Base-by-base conservation (phyloP, 2,797 vertebrate genomes). In the Lutjanus campechanus region DNA sequence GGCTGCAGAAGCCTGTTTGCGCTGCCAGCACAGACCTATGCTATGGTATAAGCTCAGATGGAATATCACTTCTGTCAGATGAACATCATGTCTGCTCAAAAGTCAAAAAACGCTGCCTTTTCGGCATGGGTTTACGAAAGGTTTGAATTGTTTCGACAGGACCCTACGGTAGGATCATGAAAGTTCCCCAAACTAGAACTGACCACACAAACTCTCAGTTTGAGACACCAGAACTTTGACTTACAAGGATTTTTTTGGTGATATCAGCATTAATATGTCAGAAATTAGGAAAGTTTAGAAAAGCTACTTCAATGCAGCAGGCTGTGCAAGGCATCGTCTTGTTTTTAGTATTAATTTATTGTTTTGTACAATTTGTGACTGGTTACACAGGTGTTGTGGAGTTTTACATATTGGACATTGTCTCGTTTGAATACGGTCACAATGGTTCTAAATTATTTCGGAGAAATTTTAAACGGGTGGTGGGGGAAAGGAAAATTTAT, bases 11-110 rank as follows among this genome's bases (percentile, higher is more conserved):
- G 83, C 75, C 68, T 59, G 79, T 88, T 80, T 69, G 61, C 41
- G 84, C 91, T 91, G 89, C 89, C 90, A 93, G 85, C 54, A 22
- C 71, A 68, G 85, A 86, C 56, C 71, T 76, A 64, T 66, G 64
- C 63, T 79, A 16, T 51, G 50, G 69, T 76, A 64, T 69, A 77
- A 68, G 43, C 82, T 89, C 81, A 86, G 76, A 86, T 78, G 62
- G 82, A 86, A 81, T 75, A 81, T 76, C 63, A 49, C 76, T 85
- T 68, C 69, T 86, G 84, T 90, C 82, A 77, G 74, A 86, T 85
- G 60, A 68, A 66, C 69, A 82, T 85, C 73, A 73, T 65, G 68
- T 60, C 68, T 50, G 67, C 60, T 64, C 63, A 68, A 69, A 77
- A 9, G n/a, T 85, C 17, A 77, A 47, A 43, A 50, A 60, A 29